Evolutionary conservation across 92 coral and sea anemone genomes (phyloP).

Genomic region (Bergia sp.): DNA sequence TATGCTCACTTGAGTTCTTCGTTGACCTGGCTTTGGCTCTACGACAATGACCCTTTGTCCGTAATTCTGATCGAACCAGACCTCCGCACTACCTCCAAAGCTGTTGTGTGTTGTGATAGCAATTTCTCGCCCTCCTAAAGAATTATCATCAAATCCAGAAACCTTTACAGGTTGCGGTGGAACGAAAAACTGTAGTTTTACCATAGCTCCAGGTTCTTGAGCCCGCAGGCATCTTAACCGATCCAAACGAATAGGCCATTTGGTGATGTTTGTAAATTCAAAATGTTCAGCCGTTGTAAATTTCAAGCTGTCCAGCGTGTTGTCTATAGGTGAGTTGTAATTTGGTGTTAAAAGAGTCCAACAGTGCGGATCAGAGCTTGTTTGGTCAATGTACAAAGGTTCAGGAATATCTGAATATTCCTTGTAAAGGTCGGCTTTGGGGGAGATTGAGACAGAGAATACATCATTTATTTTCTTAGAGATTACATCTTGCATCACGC

Average conservation of each 20-base stretch:
- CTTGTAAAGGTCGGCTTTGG: not conserved
- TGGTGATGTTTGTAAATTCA: constrained; percentile 81
- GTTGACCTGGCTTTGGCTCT: constrained; percentile 66
- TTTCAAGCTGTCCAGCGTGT: constrained; percentile 76
- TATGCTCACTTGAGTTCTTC: constrained; percentile 76
- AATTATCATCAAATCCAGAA: constrained; percentile 15
- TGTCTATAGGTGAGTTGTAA: constrained; percentile 56
- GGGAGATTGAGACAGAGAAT: constrained; percentile 11
- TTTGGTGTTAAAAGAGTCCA: constrained; percentile 98
- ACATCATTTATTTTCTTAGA: constrained; percentile 51
- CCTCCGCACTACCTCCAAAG: constrained; percentile 82
- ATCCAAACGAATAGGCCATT: constrained; percentile 94
- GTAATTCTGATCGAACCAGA: constrained; percentile 79
- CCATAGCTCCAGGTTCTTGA: constrained; percentile 69
- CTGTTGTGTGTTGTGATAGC: constrained; percentile 85
- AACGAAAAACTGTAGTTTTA: constrained; percentile 68
- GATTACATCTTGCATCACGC: constrained; percentile 84
- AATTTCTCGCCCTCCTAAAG: constrained; percentile 58
- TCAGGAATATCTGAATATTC: constrained; percentile 53
- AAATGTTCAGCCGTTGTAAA: constrained; percentile 80
- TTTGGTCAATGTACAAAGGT: constrained; percentile 81
- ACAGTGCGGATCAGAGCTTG: constrained; percentile 76
- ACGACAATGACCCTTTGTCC: constrained; percentile 47
- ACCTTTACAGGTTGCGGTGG: constrained; percentile 48
- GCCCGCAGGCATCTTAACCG: constrained; percentile 89